Evolutionary conservation across 2,113 vertebrate species (phyloP).

Genomic region (Esox niger): DNA sequence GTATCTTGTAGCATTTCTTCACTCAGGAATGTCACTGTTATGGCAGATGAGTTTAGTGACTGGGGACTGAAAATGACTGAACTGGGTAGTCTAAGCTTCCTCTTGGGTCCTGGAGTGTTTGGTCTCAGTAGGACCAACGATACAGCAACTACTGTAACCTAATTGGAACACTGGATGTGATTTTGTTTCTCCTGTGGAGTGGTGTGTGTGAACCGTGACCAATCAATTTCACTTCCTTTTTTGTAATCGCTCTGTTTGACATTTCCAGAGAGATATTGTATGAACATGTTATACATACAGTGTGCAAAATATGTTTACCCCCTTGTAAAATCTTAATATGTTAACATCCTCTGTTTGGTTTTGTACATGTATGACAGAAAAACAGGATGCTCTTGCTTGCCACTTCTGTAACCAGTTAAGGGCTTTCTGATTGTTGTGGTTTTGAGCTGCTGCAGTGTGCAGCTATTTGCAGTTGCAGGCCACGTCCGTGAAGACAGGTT

Average conservation of each 20-base stretch:
- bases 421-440: constrained; percentile 27
- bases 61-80: neutral
- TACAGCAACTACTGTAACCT: no score
- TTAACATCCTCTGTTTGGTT: neutral
- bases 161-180: no score
- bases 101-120: no score
- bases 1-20: constrained; percentile 47
- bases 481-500: no score
- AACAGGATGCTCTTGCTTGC: constrained; percentile 62
- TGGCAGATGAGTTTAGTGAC: constrained; percentile 38
- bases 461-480: constrained; percentile 16
- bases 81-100: constrained; percentile 26
- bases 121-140: no score
- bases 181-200: no score
- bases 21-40: constrained; percentile 27
- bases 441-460: constrained; percentile 32
- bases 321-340: constrained; percentile 7
- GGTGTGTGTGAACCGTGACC: neutral
- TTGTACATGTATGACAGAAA: constrained; percentile 35
- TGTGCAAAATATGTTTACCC: constrained; percentile 12
- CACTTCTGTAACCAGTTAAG: constrained; percentile 11
- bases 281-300: constrained; percentile 11
- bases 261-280: constrained; percentile 4
- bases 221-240: constrained; percentile 19
- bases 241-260: constrained; percentile 12